These are phyloP conservation scores for Eupleurogrammus muticus DNA, from an alignment of 2,797 vertebrate species.

Conservation along the genomic window DNA sequence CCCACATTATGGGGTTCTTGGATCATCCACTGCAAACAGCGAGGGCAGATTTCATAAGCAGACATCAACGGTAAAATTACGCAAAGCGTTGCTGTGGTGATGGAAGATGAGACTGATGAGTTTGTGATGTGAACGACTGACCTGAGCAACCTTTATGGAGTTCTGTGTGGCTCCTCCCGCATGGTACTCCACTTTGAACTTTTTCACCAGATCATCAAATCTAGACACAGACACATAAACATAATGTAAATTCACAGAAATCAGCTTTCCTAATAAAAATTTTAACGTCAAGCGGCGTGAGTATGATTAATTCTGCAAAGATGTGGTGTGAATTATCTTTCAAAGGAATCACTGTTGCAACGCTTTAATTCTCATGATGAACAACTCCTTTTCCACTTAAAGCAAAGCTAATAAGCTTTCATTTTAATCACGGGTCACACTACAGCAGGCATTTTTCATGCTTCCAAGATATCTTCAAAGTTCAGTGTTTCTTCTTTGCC, in stretches of 20 bases:
- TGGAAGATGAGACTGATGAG: neutral
- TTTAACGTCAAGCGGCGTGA: too few species aligned
- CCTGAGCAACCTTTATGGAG: conserved; percentile 98
- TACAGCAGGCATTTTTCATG: too few species aligned
- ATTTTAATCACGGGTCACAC: too few species aligned
- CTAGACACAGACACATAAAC: conserved; percentile 74
- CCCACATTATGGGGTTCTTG: conserved; percentile 92
- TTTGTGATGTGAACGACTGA: conserved; percentile 73
- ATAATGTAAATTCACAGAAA: neutral
- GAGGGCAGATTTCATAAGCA: conserved; percentile 18
- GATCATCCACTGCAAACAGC: conserved; percentile 95
- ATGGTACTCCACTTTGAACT: conserved; percentile 96
- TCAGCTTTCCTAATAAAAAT: neutral
- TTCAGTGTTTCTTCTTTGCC: too few species aligned
- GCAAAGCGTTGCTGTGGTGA: neutral
- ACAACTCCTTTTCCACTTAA: too few species aligned
- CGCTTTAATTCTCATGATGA: neutral
- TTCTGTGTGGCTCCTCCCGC: conserved; percentile 98
- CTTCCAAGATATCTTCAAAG: too few species aligned
- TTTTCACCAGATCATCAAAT: conserved; percentile 97
- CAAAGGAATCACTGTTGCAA: neutral
- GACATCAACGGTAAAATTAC: neutral
- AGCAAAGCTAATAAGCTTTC: too few species aligned
- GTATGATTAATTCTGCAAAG: neutral
- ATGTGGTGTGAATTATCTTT: neutral